Conservation (phyloP, 2,888 invertebrate genomes). For the Malthinus flaveolus region DNA sequence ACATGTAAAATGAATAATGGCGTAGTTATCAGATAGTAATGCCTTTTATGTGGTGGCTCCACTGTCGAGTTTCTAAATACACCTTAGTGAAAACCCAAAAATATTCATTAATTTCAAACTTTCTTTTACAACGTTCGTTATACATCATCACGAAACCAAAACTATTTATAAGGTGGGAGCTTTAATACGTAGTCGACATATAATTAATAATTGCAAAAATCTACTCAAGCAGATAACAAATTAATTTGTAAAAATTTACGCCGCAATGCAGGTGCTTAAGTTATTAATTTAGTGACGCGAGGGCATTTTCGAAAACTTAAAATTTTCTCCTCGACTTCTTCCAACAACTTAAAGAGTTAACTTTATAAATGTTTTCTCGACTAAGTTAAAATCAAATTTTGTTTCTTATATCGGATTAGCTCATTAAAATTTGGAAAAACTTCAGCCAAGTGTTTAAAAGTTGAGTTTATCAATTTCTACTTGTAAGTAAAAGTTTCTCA, state of each 20-base stretch:
- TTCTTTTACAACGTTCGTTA: constrained; percentile 5
- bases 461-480: constrained; percentile 3
- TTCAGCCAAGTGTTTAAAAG: constrained; percentile 1
- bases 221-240: too few relatives aligned
- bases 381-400: constrained; percentile 2
- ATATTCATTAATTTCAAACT: constrained; percentile 12
- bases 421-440: constrained; percentile 5
- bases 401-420: not conserved
- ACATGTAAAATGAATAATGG: constrained; percentile 18
- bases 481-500: constrained; percentile 1
- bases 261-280: too few relatives aligned
- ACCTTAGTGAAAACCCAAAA: constrained; percentile 10
- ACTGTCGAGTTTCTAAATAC: constrained; percentile 14
- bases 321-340: too few relatives aligned
- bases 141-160: constrained; percentile 2
- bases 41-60: constrained; percentile 14
- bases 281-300: too few relatives aligned
- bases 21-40: constrained; percentile 15
- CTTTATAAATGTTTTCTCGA: constrained; percentile 3
- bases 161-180: constrained; percentile 1
- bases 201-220: too few relatives aligned
- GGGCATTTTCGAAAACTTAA: too few relatives aligned
- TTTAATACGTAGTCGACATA: too few relatives aligned
- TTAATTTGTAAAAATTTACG: too few relatives aligned
- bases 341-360: not conserved